These are phyloP conservation scores for Morpho deidamia DNA, from an alignment of 2,888 invertebrate genomes.

Conservation along the genomic window DNA sequence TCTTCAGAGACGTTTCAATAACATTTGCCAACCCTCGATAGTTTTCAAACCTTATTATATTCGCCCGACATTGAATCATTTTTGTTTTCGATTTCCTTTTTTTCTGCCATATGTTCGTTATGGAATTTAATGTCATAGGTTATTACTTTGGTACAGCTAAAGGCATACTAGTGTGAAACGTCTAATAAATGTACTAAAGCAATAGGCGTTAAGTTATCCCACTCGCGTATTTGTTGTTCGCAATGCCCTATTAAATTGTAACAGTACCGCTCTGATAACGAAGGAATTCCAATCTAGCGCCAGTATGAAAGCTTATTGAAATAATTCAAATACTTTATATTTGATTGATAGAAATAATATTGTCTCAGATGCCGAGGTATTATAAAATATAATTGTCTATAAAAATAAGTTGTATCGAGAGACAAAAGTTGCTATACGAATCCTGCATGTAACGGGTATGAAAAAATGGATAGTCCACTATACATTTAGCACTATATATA, in stretches of 20 bases:
- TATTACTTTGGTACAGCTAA: slow-evolving; percentile 38
- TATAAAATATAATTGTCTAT: no score
- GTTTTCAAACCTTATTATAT: not conserved
- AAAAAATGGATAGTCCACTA: no score
- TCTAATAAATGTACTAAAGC: slow-evolving; percentile 46
- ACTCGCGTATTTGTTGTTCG: slow-evolving; percentile 28
- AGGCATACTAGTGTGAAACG: slow-evolving; percentile 30
- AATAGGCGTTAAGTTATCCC: slow-evolving; percentile 47
- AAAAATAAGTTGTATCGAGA: no score
- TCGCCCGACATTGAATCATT: not conserved
- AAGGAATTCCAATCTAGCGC: not conserved
- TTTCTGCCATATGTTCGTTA: slow-evolving; percentile 21
- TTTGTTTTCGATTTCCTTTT: slow-evolving; percentile 10
- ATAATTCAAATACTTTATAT: not conserved
- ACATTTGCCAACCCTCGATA: slow-evolving; percentile 12
- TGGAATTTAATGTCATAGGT: slow-evolving; percentile 43
- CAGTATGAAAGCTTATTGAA: not conserved
- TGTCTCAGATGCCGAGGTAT: no score
- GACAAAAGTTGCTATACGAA: no score
- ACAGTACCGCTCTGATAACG: slow-evolving; percentile 11
- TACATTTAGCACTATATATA: no score
- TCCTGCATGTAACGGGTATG: no score
- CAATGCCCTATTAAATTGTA: slow-evolving; percentile 24
- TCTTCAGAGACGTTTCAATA: slow-evolving; percentile 14
- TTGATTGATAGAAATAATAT: no score